Base-by-base conservation (phyloP, 2,888 invertebrate genomes). In the Notodonta dromedarius region DNA sequence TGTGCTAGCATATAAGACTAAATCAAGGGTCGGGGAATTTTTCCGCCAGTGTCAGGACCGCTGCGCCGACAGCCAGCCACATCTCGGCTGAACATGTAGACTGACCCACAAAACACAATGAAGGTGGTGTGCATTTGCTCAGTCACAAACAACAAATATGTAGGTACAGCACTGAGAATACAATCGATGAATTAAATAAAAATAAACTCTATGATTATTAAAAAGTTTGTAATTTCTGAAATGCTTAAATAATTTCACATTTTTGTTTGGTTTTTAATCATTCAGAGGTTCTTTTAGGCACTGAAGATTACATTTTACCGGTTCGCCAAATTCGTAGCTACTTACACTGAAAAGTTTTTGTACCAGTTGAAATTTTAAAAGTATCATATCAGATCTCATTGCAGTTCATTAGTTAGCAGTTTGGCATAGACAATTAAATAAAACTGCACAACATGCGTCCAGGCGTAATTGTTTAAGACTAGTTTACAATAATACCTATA, bases 281-380 rank as follows among this genome's bases (percentile, higher is more conserved):
- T 80, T 73, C 74, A 83, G 91, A 91, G 91, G 91, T 91, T 91
- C 91, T 90, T 90, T 91, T 89, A 89, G 85, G 91, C 91, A 91
- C 84, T 84, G 79, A 73, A 69, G 57, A 60, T 63, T 70, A 60
- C 51, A 69, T 70, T 63, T 69, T 62, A 74, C 67, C 78, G 84
- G 78, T 85, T 84, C 80, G 76, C 80, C 82, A 83, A 86, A 84
- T 84, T 78, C 79, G 66, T 75, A 71, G 67, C 69, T 76, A n/a
- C n/a, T n/a, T n/a, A 76, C 73, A 68, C 70, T 69, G 69, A 71
- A 78, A 76, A 71, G 72, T 75, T 69, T 60, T 59, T 69, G 66
- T 61, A 55, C 59, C 57, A 65, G 60, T 67, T 54, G 63, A 62
- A 63, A 67, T 65, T 68, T 67, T 63, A 64, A 24, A 60, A 61